Conservation (phyloP, 1,140 invertebrate genomes). For the Rhynchophorus ferrugineus region DNA sequence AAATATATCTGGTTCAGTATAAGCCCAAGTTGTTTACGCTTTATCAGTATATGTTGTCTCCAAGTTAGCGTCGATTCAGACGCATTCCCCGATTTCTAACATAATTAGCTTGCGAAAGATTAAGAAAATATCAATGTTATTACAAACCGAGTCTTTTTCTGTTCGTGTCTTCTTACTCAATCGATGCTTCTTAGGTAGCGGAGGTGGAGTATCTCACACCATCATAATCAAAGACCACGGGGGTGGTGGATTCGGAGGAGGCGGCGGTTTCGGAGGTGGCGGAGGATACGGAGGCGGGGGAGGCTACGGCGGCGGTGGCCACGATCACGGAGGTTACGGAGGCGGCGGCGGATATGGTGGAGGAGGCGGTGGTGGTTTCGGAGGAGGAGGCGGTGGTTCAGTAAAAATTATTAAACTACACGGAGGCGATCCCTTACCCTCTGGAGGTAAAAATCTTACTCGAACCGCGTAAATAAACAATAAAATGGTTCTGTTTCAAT, state of each 20-base stretch:
- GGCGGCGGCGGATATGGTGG: constrained; percentile 16
- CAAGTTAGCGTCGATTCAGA: too few relatives aligned
- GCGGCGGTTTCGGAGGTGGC: constrained; percentile 8
- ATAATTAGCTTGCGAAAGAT: too few relatives aligned
- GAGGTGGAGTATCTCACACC: constrained; percentile 10
- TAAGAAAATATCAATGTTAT: too few relatives aligned
- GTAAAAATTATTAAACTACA: constrained; percentile 1
- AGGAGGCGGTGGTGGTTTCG: constrained; percentile 15
- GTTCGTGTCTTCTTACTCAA: too few relatives aligned
- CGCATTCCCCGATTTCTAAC: too few relatives aligned
- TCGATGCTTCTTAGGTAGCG: constrained; percentile 13
- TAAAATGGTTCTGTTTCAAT: background rate
- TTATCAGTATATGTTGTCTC: too few relatives aligned
- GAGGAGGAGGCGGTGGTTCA: constrained; percentile 22
- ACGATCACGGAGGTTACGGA: constrained; percentile 9
- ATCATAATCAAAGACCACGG: constrained; percentile 10
- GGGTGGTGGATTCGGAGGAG: too few relatives aligned
- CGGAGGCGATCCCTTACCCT: constrained; percentile 1
- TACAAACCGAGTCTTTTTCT: too few relatives aligned
- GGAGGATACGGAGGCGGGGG: constrained; percentile 16
- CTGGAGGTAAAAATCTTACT: constrained; percentile 3
- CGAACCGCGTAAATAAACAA: background rate
- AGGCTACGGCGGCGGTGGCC: constrained; percentile 16
- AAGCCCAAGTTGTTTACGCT: too few relatives aligned
- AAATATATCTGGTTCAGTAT: too few relatives aligned